Percentiles rank a stretch among this genome's conserved stretches.
Conservation (phyloP, 2,888 invertebrate genomes). For the Griposia aprilina region DNA sequence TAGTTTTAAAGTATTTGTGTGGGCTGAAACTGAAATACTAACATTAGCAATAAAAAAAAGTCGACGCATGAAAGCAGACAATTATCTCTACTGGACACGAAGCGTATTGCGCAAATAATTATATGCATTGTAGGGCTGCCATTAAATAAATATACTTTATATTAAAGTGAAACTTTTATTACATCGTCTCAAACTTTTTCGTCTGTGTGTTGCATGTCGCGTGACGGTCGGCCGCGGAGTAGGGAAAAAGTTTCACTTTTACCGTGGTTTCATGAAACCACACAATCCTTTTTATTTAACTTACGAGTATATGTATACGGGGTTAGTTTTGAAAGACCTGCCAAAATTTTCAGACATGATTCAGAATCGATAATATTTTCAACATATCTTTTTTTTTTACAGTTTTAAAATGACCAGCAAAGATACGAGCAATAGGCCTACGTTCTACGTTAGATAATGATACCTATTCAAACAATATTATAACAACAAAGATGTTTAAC, state of each 20-base stretch:
- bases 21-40: slow-evolving; percentile 3
- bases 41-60: slow-evolving; percentile 3
- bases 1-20: slow-evolving; percentile 11
- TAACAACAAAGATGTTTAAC: not conserved
- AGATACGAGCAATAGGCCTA: not conserved
- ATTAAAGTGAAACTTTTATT: too few relatives aligned
- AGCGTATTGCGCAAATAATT: slow-evolving; percentile 41
- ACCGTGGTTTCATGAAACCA: too few relatives aligned
- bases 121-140: slow-evolving; percentile 12
- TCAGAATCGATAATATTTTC: too few relatives aligned
- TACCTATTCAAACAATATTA: not conserved
- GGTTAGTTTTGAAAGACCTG: too few relatives aligned
- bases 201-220: too few relatives aligned
- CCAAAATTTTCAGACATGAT: too few relatives aligned
- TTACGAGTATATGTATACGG: too few relatives aligned
- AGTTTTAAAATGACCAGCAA: not conserved
- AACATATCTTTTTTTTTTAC: too few relatives aligned
- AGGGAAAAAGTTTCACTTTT: too few relatives aligned
- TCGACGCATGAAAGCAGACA: slow-evolving; percentile 7
- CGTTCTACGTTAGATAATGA: not conserved
- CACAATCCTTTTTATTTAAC: too few relatives aligned
- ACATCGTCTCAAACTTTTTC: too few relatives aligned
- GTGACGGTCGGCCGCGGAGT: too few relatives aligned
- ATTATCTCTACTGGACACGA: slow-evolving; percentile 28
- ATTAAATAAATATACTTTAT: not conserved